A percentile compares a stretch with the other conserved stretches of the same genome.
phyloP scores from a whole-genome alignment of 2,888 invertebrate species.

The Resseliella maxima region DNA sequence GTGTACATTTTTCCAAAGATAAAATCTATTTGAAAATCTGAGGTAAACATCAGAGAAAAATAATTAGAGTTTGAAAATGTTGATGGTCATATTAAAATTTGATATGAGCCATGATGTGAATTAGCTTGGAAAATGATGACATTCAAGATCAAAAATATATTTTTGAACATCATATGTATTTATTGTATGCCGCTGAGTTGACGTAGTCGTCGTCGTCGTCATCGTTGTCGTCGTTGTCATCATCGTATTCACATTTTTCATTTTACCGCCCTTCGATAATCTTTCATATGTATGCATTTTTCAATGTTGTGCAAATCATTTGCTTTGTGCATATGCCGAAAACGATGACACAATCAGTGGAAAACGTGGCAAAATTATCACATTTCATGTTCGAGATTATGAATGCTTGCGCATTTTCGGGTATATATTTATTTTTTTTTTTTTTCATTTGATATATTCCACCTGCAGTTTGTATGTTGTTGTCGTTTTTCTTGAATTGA shows the following conservation, averaged over 20 bases:
- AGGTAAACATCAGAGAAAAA: background rate
- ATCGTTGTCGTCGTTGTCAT: too few relatives aligned
- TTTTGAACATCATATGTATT: background rate
- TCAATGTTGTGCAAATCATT: background rate
- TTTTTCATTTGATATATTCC: background rate
- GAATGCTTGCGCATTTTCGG: constrained; percentile 20
- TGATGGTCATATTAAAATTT: background rate
- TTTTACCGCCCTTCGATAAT: background rate
- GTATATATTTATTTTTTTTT: background rate
- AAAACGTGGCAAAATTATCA: constrained; percentile 20
- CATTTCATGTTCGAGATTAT: constrained; percentile 8
- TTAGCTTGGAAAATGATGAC: constrained; percentile 4
- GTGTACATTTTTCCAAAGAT: background rate
- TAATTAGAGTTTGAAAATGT: constrained; percentile 19
- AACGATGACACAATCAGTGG: background rate
- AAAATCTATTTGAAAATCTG: background rate
- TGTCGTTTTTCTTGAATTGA: background rate
- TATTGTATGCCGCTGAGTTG: background rate
- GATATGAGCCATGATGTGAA: background rate
- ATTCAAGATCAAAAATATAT: background rate
- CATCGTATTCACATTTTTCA: background rate
- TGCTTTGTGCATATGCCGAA: background rate
- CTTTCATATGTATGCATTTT: constrained; percentile 33
- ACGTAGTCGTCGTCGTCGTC: too few relatives aligned
- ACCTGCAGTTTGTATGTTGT: background rate